Evolutionary conservation across 2,113 vertebrate species (phyloP).

Genomic region (Semnornis frantzii): DNA sequence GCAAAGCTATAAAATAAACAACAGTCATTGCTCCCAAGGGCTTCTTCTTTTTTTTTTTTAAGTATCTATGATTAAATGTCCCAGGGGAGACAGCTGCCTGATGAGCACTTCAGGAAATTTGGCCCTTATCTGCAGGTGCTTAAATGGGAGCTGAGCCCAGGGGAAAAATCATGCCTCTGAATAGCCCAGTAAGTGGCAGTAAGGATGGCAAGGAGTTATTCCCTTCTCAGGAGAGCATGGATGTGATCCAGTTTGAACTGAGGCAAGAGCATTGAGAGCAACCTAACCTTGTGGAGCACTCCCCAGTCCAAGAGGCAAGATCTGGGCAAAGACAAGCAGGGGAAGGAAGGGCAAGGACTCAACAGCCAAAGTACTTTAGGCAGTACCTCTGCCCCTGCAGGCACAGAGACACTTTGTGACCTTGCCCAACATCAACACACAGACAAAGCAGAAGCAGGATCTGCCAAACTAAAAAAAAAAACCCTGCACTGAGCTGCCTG

Average conservation of each 20-base stretch:
- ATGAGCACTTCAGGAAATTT: constrained; percentile 60
- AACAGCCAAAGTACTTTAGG: neutral
- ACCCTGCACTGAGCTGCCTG: neutral
- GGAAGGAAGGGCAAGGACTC: neutral
- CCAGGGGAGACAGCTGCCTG: constrained; percentile 33
- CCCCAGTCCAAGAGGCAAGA: neutral
- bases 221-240: neutral
- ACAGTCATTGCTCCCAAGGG: neutral
- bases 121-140: constrained; percentile 62
- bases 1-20: neutral
- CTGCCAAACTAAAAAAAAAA: neutral
- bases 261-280: neutral
- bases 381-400: neutral
- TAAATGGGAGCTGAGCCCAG: constrained; percentile 22
- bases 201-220: neutral
- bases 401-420: neutral
- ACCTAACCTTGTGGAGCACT: neutral
- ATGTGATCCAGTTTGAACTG: neutral
- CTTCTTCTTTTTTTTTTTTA: neutral
- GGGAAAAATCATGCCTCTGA: neutral
- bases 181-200: neutral
- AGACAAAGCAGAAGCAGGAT: neutral
- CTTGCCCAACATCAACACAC: neutral
- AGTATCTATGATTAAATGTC: neutral
- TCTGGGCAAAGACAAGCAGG: rapidly evolving